These are phyloP conservation scores for Drosophila nigromelanica DNA, from an alignment of 1,140 invertebrate genomes.

Conservation along the genomic window DNA sequence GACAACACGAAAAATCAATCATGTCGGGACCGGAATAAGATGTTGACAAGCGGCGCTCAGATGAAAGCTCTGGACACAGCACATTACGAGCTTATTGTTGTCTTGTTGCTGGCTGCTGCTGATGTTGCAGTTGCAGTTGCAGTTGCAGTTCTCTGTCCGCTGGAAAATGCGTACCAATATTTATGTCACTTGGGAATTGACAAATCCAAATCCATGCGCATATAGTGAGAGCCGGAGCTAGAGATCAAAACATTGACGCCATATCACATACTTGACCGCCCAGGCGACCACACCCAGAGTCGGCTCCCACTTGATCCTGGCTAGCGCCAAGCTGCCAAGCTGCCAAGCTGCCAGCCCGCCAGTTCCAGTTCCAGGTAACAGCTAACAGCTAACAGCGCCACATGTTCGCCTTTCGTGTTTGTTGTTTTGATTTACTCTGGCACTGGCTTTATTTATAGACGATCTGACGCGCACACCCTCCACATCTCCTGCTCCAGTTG, in stretches of 20 bases:
- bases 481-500: slow-evolving; percentile 3
- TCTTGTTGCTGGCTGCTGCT: slow-evolving; percentile 20
- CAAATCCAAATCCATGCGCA: slow-evolving; percentile 63
- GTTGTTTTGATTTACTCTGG: slow-evolving; percentile 76
- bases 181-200: slow-evolving; percentile 68
- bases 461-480: slow-evolving; percentile 20
- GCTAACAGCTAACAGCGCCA: no score
- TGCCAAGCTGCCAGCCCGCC: slow-evolving; percentile 41
- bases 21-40: slow-evolving; percentile 73
- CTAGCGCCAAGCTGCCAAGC: slow-evolving; percentile 38
- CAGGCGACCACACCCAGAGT: slow-evolving; percentile 66
- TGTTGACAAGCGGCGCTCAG: slow-evolving; percentile 68
- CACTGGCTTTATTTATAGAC: slow-evolving; percentile 74
- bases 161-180: slow-evolving; percentile 69
- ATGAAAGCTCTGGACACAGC: slow-evolving; percentile 52
- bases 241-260: slow-evolving; percentile 30
- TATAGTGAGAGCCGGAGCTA: slow-evolving; percentile 18
- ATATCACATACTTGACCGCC: slow-evolving; percentile 49
- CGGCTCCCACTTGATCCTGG: slow-evolving; percentile 69
- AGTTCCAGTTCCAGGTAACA: slow-evolving; percentile 21
- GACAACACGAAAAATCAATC: slow-evolving; percentile 73
- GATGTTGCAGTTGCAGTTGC: background rate
- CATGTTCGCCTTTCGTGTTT: slow-evolving; percentile 68
- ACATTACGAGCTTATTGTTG: slow-evolving; percentile 70
- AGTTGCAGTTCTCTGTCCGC: no score